Conservation (phyloP, 2,113 vertebrate species). For the Spheniscus mendiculus region DNA sequence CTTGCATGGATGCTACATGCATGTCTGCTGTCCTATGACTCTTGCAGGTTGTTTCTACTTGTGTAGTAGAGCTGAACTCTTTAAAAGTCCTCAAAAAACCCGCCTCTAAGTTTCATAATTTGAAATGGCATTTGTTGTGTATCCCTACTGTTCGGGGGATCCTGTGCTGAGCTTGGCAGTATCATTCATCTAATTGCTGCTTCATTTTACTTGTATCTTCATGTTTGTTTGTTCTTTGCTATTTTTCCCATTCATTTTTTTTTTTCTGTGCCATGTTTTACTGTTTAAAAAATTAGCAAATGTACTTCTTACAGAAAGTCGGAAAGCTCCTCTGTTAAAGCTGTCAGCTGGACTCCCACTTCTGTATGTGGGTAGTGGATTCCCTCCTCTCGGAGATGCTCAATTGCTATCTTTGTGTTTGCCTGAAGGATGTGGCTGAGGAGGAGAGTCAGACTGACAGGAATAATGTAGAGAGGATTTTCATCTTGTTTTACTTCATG, state of each 20-base stretch:
- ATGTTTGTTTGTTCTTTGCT: neutral
- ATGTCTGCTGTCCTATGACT: fast-evolving
- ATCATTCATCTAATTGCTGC: neutral
- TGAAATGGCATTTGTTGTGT: neutral
- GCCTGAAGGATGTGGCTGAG: neutral
- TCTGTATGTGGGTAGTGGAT: neutral
- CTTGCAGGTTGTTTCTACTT: neutral
- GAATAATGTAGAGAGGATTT: neutral
- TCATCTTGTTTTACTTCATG: neutral
- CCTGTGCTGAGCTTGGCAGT: neutral
- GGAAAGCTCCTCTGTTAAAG: neutral
- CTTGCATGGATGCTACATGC: neutral
- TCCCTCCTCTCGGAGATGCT: neutral
- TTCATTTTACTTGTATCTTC: neutral
- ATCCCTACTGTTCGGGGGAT: neutral
- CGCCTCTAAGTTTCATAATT: fast-evolving
- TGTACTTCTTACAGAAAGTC: neutral
- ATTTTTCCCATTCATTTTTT: fast-evolving
- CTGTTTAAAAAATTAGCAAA: neutral
- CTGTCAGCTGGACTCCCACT: conserved; percentile 25
- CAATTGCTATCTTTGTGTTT: neutral
- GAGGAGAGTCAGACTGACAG: conserved; percentile 21
- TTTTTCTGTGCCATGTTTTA: neutral
- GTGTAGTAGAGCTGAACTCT: neutral
- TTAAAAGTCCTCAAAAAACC: neutral